Evolutionary conservation across 1,140 invertebrate genomes (phyloP).

Genomic region (Tenebrio molitor): DNA sequence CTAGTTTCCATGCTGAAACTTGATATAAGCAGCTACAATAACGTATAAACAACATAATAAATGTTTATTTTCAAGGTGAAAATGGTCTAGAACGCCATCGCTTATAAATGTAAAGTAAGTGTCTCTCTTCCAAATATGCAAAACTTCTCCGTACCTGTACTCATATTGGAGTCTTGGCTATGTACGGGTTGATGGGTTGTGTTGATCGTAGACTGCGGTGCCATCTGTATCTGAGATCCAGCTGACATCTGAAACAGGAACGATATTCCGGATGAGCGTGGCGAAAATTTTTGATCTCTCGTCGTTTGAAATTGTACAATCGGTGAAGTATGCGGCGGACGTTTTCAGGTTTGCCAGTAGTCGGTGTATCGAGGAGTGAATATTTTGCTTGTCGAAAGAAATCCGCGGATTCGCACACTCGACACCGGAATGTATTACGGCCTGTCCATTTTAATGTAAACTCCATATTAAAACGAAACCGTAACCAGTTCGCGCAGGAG

Average conservation of each 20-base stretch:
- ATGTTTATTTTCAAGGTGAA: conserved; percentile 44
- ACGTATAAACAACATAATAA: conserved; percentile 40
- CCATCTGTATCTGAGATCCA: conserved; percentile 94
- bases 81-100: conserved; percentile 37
- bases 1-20: conserved; percentile 26
- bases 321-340: conserved; percentile 30
- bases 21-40: conserved; percentile 17
- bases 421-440: conserved; percentile 38
- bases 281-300: conserved; percentile 29
- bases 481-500: conserved; percentile 33
- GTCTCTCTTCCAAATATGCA: conserved; percentile 37
- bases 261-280: conserved; percentile 19
- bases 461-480: conserved; percentile 35
- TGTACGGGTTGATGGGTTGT: conserved; percentile 85
- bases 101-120: conserved; percentile 19
- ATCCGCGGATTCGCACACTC: conserved; percentile 37
- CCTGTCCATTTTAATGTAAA: conserved; percentile 37
- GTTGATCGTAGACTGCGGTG: conserved; percentile 90
- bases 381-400: conserved; percentile 40
- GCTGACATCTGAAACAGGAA: conserved; percentile 87
- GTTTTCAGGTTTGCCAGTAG: conserved; percentile 38
- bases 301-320: conserved; percentile 16
- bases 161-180: conserved; percentile 97
- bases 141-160: conserved; percentile 76
- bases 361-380: conserved; percentile 42